Percentiles rank a stretch among this genome's conserved stretches.
Evolutionary conservation across 2,113 vertebrate genomes (phyloP).

Genomic region (Rhinogobius similis): DNA sequence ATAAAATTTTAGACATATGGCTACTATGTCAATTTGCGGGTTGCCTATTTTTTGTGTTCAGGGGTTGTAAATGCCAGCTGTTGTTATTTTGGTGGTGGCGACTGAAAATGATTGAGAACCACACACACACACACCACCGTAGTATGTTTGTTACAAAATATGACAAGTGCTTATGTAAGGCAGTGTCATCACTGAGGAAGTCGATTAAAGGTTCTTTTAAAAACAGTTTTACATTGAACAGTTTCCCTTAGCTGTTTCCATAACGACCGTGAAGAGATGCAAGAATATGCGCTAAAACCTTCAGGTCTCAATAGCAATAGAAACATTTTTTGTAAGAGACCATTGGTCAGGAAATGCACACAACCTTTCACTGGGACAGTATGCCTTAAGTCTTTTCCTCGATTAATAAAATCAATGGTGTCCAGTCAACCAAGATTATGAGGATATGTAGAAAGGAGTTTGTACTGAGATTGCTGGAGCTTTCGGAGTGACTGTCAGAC

Average conservation of each 20-base stretch:
- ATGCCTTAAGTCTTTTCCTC: not conserved
- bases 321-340: slow-evolving; percentile 8
- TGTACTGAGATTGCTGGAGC: too few species aligned
- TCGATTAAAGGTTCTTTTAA: slow-evolving; percentile 60
- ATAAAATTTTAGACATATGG: too few species aligned
- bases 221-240: slow-evolving; percentile 62
- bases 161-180: too few species aligned
- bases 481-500: too few species aligned
- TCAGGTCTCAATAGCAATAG: slow-evolving; percentile 63
- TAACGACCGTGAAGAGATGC: slow-evolving; percentile 72
- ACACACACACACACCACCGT: not conserved
- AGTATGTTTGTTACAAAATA: not conserved
- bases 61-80: too few species aligned
- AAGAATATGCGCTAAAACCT: slow-evolving; percentile 73
- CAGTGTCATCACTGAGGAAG: slow-evolving; percentile 46
- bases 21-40: too few species aligned
- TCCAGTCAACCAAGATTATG: too few species aligned
- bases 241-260: slow-evolving; percentile 79
- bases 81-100: too few species aligned
- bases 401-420: too few species aligned
- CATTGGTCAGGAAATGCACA: not conserved
- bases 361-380: slow-evolving; percentile 21
- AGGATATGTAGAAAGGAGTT: too few species aligned
- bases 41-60: too few species aligned
- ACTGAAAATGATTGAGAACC: too few species aligned